A percentile compares a stretch with the other conserved stretches of the same genome.
phyloP scores from a whole-genome alignment of 2,888 invertebrate species.

The Lochmaea crataegi region DNA sequence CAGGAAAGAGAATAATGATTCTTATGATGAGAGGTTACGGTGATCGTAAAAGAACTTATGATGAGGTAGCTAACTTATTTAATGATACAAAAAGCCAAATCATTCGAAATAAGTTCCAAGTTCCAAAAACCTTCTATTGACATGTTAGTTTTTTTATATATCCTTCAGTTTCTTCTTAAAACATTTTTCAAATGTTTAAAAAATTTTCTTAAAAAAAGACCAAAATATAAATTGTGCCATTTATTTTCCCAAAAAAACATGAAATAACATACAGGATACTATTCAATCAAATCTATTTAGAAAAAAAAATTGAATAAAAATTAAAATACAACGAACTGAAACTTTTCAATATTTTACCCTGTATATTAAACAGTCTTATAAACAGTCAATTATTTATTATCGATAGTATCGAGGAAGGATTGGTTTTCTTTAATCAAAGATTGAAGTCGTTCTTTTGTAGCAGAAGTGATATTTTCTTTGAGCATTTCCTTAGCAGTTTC shows the following conservation, averaged over 20 bases:
- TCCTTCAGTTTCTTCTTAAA: too few relatives aligned
- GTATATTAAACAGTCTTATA: constrained; percentile 19
- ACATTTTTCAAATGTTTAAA: too few relatives aligned
- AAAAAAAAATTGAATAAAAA: background rate
- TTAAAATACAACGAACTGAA: background rate
- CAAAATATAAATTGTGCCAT: background rate
- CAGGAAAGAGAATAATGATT: too few relatives aligned
- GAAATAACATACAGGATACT: background rate
- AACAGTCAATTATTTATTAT: constrained; percentile 34
- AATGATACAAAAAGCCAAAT: too few relatives aligned
- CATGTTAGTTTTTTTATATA: too few relatives aligned
- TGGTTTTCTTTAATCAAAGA: constrained; percentile 75
- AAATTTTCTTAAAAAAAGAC: too few relatives aligned
- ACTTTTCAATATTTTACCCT: background rate
- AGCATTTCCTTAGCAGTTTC: constrained; percentile 67
- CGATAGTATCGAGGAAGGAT: constrained; percentile 51
- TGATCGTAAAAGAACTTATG: too few relatives aligned
- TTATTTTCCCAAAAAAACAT: background rate
- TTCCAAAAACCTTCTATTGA: too few relatives aligned
- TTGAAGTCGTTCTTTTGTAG: constrained; percentile 81
- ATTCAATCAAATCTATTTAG: background rate
- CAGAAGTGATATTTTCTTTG: constrained; percentile 72
- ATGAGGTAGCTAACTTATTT: too few relatives aligned
- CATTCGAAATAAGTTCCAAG: too few relatives aligned
- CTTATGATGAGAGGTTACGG: too few relatives aligned